Base-by-base conservation (phyloP, 2,797 vertebrate species). In the Halcyon badia region DNA sequence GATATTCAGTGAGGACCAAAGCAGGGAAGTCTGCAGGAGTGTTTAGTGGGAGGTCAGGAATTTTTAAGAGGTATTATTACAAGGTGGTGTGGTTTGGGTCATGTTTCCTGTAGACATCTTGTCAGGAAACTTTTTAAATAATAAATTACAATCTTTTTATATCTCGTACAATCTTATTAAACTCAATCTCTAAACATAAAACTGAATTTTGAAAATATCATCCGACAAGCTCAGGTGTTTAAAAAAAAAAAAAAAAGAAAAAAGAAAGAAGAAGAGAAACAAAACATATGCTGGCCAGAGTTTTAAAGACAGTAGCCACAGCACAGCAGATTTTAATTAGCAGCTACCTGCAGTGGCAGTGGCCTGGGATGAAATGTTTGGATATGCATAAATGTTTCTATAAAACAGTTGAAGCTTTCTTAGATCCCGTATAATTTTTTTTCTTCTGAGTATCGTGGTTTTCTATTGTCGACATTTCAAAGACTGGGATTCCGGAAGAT, bases 131-230 rank as follows among this genome's bases (percentile, higher is more conserved):
- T 96, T 97, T 98, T 95, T 86, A 84, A 97, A 95, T 96, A 93
- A 97, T 97, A 98, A 97, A 97, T 97, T 97, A 90, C 92, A 96
- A 97, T 97, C 89, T 97, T 96, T 95, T 94, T 97, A 92, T 94
- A 52, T 58, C 94, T 82, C 7, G n/a, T 76, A 90, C 80, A 90
- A 87, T 61, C 61, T 95, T 97, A 96, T 95, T 97, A 96, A 97
- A 94, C 80, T 80, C 83, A 85, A 89, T 87, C 95, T 95, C 93
- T 89, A 70, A 79, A 87, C 78, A 82, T 81, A 71, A 85, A 95
- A 51, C 54, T 90, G 78, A 87, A 49, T 94, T 96, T 93, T 82
- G 57, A 95, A 84, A 87, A 87, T 73, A 89, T 69, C 44, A 70
- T 72, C 86, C 78, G 94, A 85, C 19, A 83, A 84, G 73, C 73